A percentile compares a stretch with the other conserved stretches of the same genome.
These are phyloP conservation scores for Scolopax rusticola DNA, from an alignment of 2,797 vertebrate species.

Conservation along the genomic window DNA sequence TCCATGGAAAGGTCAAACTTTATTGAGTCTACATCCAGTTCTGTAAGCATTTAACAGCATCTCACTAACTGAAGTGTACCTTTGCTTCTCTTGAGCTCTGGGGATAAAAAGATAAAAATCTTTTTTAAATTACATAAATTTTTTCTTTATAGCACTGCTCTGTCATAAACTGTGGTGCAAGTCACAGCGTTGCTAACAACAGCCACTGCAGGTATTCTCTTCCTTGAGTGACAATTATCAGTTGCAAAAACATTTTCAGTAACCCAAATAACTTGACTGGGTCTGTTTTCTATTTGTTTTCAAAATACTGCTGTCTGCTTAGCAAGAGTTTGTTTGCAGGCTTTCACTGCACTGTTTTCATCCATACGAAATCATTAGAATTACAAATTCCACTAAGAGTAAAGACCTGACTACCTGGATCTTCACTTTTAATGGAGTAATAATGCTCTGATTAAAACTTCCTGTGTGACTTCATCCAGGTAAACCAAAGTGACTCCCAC, in stretches of 20 bases:
- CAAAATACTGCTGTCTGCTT: background rate
- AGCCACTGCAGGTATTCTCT: background rate
- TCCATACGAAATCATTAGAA: background rate
- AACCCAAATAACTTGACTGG: background rate
- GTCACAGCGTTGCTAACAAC: background rate
- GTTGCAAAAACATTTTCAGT: background rate
- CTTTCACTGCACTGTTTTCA: background rate
- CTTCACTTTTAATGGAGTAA: background rate
- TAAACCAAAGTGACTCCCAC: background rate
- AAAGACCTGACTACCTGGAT: background rate
- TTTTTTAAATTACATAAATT: background rate
- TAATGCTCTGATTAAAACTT: background rate
- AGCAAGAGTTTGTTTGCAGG: background rate
- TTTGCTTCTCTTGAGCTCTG: background rate
- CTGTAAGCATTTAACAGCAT: background rate
- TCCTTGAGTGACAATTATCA: background rate
- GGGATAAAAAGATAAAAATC: background rate
- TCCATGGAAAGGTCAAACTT: background rate
- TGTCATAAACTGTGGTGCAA: background rate
- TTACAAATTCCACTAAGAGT: background rate
- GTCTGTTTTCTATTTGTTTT: background rate
- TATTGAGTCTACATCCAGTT: background rate
- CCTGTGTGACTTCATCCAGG: background rate
- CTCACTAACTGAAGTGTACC: background rate
- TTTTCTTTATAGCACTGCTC: background rate